Evolutionary conservation across 2,113 vertebrate species (phyloP).

Genomic region (Gobius niger): DNA sequence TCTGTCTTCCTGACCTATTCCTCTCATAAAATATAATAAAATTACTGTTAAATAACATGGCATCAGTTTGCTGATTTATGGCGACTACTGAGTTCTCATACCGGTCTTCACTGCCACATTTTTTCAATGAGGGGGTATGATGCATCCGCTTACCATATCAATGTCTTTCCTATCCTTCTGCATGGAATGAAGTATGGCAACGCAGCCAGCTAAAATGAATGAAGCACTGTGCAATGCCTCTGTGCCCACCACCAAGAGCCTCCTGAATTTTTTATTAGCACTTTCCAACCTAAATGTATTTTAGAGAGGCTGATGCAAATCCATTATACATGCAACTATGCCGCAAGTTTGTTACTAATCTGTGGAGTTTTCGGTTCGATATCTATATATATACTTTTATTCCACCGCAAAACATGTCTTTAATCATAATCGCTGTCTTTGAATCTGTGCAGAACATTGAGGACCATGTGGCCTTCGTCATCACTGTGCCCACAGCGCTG

Average conservation of each 20-base stretch:
- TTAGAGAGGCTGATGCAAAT: conserved; percentile 50
- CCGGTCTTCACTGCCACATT: neutral
- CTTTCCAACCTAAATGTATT: conserved; percentile 47
- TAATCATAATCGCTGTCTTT: neutral
- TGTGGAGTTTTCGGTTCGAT: conserved; percentile 10
- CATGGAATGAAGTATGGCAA: conserved; percentile 21
- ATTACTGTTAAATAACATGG: too few relatives aligned
- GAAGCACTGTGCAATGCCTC: conserved; percentile 16
- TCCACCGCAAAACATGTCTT: neutral
- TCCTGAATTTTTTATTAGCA: conserved; percentile 60
- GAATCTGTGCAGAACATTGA: conserved; percentile 83
- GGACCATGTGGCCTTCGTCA: conserved; percentile 94
- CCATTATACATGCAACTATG: conserved; percentile 59
- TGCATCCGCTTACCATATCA: conserved; percentile 9
- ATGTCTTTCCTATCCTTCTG: conserved; percentile 5
- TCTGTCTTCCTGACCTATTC: neutral
- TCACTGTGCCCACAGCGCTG: conserved; percentile 93
- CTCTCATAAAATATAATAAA: neutral
- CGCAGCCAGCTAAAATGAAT: conserved; percentile 15
- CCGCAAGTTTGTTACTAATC: conserved; percentile 19
- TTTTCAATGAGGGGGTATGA: conserved; percentile 6
- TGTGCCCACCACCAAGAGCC: conserved; percentile 51
- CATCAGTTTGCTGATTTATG: neutral
- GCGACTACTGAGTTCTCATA: neutral
- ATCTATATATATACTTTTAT: neutral